Evolutionary conservation across 2,113 vertebrate genomes (phyloP).

Genomic region (Oncorhynchus gorbuscha): DNA sequence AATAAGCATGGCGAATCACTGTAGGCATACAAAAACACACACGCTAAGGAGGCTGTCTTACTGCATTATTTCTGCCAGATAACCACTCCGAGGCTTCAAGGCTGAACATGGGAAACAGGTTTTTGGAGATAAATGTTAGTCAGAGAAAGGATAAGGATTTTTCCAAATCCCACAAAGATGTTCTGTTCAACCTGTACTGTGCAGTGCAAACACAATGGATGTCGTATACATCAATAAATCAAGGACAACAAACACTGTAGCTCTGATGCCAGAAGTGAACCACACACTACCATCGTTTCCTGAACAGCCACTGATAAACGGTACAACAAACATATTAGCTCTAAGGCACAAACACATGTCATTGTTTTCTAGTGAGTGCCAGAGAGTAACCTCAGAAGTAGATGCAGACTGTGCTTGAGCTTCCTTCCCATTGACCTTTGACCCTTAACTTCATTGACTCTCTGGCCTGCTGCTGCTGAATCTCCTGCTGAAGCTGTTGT

Average conservation of each 20-base stretch:
- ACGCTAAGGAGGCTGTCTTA: constrained; percentile 39
- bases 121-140: constrained; percentile 41
- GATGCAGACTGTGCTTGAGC: constrained; percentile 16
- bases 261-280: no score
- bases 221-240: no score
- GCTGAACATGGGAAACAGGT: constrained; percentile 56
- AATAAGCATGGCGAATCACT: constrained; percentile 63
- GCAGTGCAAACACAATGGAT: no score
- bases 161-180: constrained; percentile 10
- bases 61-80: constrained; percentile 53
- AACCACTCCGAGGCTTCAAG: constrained; percentile 50
- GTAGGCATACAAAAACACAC: constrained; percentile 61
- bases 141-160: constrained; percentile 30
- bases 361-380: no score
- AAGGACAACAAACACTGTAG: no score
- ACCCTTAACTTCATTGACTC: constrained; percentile 39
- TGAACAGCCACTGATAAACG: no score
- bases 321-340: no score
- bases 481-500: constrained; percentile 9
- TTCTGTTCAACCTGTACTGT: background rate
- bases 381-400: constrained; percentile 1
- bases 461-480: constrained; percentile 37
- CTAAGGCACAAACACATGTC: no score
- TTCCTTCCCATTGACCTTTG: constrained; percentile 52
- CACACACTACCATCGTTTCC: no score